These are phyloP conservation scores for Melikaiella ostensackeni DNA, from an alignment of 2,888 invertebrate genomes.

Conservation along the genomic window DNA sequence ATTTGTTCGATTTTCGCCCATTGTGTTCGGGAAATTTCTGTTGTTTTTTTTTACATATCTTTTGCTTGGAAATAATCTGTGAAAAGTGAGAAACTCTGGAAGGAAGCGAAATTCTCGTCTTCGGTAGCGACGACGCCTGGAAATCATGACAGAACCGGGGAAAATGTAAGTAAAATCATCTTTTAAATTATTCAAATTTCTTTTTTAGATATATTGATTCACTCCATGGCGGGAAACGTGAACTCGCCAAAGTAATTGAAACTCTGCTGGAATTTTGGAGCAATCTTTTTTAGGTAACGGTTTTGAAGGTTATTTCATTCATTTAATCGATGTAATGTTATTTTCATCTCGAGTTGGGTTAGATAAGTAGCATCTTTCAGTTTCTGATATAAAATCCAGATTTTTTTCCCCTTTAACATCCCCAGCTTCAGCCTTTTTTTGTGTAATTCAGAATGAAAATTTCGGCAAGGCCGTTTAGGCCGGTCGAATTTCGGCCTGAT, in stretches of 20 bases:
- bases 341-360: neutral
- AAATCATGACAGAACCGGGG: conserved; percentile 19
- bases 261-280: neutral
- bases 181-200: neutral
- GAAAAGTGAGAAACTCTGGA: conserved; percentile 9
- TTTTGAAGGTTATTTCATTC: neutral
- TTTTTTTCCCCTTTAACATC: neutral
- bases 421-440: no score
- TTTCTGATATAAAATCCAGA: no score
- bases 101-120: neutral
- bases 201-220: conserved; percentile 5
- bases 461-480: no score
- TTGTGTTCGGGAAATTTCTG: neutral
- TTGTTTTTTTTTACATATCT: neutral
- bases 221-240: conserved; percentile 17
- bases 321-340: neutral
- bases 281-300: neutral
- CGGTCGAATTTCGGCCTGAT: no score
- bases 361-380: no score
- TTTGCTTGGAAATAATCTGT: neutral
- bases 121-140: neutral
- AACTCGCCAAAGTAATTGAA: conserved; percentile 5
- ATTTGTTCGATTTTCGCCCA: neutral
- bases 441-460: no score
- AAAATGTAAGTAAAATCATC: conserved; percentile 19